These are phyloP conservation scores for Epizoanthus ramosus DNA, from an alignment of 92 coral and sea anemone genomes.

Conservation along the genomic window DNA sequence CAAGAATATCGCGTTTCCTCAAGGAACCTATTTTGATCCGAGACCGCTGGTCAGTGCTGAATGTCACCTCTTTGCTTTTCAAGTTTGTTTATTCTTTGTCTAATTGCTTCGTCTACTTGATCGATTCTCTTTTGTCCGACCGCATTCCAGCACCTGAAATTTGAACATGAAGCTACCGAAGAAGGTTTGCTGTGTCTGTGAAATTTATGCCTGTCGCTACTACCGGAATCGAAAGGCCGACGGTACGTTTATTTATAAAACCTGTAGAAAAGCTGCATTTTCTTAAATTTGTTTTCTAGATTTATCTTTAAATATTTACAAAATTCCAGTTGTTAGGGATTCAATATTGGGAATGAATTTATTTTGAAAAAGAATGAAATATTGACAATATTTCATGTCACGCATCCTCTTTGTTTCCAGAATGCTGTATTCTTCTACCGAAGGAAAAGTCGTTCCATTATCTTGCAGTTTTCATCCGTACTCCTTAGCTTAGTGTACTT, in stretches of 20 bases:
- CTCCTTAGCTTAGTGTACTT: too few species aligned
- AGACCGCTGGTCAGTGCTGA: neutral
- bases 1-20: neutral
- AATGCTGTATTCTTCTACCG: too few species aligned
- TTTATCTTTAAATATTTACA: too few species aligned
- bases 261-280: too few species aligned
- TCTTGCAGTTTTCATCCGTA: too few species aligned
- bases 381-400: too few species aligned
- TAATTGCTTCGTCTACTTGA: conserved; percentile 12
- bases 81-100: conserved; percentile 34
- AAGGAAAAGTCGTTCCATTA: too few species aligned
- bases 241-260: neutral
- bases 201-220: neutral
- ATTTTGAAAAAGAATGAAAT: too few species aligned
- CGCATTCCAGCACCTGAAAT: conserved; percentile 34
- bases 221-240: conserved; percentile 9
- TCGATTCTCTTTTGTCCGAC: conserved; percentile 5
- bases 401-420: too few species aligned
- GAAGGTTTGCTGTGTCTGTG: conserved; percentile 30
- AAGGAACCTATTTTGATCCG: conserved; percentile 22
- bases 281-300: too few species aligned
- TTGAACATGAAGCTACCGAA: conserved; percentile 21
- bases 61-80: conserved; percentile 34
- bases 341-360: too few species aligned
- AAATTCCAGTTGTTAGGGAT: too few species aligned